Conservation (phyloP, 1,140 invertebrate genomes). For the Papilio glaucus region DNA sequence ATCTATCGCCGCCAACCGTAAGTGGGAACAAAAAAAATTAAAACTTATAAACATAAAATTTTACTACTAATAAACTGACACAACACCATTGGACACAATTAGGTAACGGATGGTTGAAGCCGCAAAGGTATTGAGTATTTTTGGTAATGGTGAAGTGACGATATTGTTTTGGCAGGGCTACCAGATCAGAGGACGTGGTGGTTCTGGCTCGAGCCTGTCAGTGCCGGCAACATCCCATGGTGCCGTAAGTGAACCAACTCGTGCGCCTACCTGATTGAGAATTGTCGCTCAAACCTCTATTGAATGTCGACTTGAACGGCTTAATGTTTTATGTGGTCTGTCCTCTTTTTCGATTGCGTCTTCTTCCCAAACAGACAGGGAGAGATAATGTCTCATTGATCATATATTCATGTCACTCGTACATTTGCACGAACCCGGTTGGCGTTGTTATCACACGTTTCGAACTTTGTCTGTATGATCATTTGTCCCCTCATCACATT, state of each 20-base stretch:
- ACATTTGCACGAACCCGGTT: constrained; percentile 76
- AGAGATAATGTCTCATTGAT: constrained; percentile 67
- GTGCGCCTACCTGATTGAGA: constrained; percentile 60
- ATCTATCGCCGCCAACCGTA: constrained; percentile 94
- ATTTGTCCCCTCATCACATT: constrained; percentile 68
- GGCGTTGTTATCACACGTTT: constrained; percentile 55
- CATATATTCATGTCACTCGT: constrained; percentile 65
- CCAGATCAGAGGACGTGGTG: constrained; percentile 82
- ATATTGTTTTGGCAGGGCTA: constrained; percentile 78
- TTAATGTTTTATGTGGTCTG: constrained; percentile 70
- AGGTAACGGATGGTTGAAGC: not conserved
- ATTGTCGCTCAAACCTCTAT: constrained; percentile 58
- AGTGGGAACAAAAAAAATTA: constrained; percentile 61
- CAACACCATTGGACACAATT: constrained; percentile 16
- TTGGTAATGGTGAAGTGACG: constrained; percentile 60
- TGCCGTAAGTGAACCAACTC: constrained; percentile 83
- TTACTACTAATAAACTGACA: not conserved
- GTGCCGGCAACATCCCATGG: constrained; percentile 87
- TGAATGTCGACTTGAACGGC: constrained; percentile 70
- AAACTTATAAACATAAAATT: not conserved
- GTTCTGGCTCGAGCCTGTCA: constrained; percentile 89
- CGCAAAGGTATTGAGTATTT: not conserved
- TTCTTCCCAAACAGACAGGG: constrained; percentile 72
- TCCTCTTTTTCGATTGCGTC: constrained; percentile 68
- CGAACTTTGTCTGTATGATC: constrained; percentile 59